Evolutionary conservation across 1,140 invertebrate species (phyloP), one percentile per base, ranked within the genome.

Genomic region (Drosophila ambigua): DNA sequence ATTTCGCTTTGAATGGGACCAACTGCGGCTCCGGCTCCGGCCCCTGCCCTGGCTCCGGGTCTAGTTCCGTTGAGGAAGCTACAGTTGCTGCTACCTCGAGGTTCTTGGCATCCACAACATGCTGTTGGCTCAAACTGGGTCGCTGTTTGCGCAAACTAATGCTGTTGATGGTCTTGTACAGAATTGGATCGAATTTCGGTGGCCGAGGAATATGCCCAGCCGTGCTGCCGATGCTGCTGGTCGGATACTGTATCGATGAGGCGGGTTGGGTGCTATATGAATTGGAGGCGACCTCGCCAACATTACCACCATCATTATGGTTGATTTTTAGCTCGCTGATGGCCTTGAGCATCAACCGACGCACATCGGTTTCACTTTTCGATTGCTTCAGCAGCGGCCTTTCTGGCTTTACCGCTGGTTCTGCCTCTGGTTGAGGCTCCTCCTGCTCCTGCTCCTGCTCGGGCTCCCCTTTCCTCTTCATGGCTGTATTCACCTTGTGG

Each of bases 81-180:
- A 41, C 5, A 52, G 20, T n/a, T 53, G 23, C 49, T 20, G 53
- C 31, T 41, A 79, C 44, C 11, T 72, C 52, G 44, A 64, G 46
- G 62, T 85, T 85, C 62, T 60, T 85, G 73, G 78, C 78, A 63
- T 85, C 81, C 41, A 75, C 77, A 16, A 81, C 72, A 28, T 68
- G 82, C 26, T 73, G 61, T 52, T 81, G 75, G 23, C 60, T 77
- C 63, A 91, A 76, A 78, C 79, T 90, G 51, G 90, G 90, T 73
- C 90, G 81, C 69, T 91, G 82, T 77, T 90, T 91, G 59, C 69
- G 72, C 54, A 71, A 82, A 76, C 80, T 79, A 72, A 88, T 73
- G 71, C 77, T 90, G 69, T 88, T 90, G 58, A 91, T 87, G 65
- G 90, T 91, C 80, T 90, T 91, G 66, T 91, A 91, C 45, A 91